Evolutionary conservation across 2,113 vertebrate species (phyloP).

Genomic region (Indicator indicator): DNA sequence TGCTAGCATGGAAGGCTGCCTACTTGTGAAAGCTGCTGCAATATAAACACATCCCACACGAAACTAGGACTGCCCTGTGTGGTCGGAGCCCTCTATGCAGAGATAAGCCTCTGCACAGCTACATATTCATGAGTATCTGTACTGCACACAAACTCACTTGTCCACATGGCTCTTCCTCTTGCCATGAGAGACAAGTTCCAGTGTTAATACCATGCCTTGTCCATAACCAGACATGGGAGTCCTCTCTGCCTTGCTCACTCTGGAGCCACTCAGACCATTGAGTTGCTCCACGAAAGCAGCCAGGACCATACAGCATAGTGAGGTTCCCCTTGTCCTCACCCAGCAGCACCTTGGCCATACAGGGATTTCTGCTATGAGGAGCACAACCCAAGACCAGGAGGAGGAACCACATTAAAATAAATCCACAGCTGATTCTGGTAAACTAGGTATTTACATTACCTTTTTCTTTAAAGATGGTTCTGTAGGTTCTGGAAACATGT

Average conservation of each 20-base stretch:
- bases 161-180: accelerated
- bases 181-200: neutral
- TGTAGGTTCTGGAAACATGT: neutral
- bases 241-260: neutral
- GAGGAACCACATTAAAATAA: neutral
- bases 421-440: neutral
- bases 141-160: neutral
- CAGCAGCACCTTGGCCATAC: neutral
- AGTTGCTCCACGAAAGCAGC: neutral
- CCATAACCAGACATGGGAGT: neutral
- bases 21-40: neutral
- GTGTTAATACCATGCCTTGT: neutral
- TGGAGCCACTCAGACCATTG: neutral
- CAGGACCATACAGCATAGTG: neutral
- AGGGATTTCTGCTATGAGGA: neutral
- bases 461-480: neutral
- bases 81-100: neutral
- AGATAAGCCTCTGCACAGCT: neutral
- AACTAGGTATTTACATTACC: neutral
- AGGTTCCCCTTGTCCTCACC: neutral
- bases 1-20: neutral
- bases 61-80: neutral
- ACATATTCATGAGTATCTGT: accelerated
- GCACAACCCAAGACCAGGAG: neutral
- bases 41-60: accelerated